A percentile compares a stretch with the other conserved stretches of the same genome.
These are phyloP conservation scores for Panthera leo DNA, from an alignment of 2,113 vertebrate species.

Conservation along the genomic window DNA sequence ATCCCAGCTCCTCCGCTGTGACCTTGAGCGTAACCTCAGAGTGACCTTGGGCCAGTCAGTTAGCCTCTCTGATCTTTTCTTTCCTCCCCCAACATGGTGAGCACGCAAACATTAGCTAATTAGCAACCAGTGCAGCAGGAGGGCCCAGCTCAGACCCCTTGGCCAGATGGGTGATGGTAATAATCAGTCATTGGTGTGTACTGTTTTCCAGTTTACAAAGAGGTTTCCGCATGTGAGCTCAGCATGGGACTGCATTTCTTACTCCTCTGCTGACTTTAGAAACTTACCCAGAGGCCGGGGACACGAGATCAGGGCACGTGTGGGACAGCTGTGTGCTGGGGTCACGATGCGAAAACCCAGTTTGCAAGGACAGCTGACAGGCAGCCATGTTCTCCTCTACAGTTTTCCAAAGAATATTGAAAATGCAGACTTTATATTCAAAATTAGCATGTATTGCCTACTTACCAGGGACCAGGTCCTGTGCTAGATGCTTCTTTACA, in stretches of 20 bases:
- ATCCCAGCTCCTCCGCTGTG: background rate
- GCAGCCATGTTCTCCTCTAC: background rate
- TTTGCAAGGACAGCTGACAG: background rate
- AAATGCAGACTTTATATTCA: background rate
- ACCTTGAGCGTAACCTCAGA: background rate
- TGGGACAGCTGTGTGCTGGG: no score
- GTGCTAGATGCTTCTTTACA: background rate
- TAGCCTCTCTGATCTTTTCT: background rate
- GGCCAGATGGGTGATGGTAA: no score
- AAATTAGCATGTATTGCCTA: background rate
- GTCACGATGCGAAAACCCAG: background rate
- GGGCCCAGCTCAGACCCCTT: fast-evolving
- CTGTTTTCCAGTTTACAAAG: background rate
- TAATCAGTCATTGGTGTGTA: no score
- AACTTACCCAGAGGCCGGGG: background rate
- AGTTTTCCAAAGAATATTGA: background rate
- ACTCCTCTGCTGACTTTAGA: background rate
- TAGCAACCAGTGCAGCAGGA: fast-evolving
- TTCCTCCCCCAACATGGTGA: background rate
- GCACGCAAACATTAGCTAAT: background rate
- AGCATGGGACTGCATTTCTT: fast-evolving
- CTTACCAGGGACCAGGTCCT: background rate
- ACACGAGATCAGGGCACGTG: fast-evolving
- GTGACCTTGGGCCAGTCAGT: fast-evolving
- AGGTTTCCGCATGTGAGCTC: fast-evolving